Conservation (phyloP, 1,140 invertebrate genomes). For the Drosophila rufa region DNA sequence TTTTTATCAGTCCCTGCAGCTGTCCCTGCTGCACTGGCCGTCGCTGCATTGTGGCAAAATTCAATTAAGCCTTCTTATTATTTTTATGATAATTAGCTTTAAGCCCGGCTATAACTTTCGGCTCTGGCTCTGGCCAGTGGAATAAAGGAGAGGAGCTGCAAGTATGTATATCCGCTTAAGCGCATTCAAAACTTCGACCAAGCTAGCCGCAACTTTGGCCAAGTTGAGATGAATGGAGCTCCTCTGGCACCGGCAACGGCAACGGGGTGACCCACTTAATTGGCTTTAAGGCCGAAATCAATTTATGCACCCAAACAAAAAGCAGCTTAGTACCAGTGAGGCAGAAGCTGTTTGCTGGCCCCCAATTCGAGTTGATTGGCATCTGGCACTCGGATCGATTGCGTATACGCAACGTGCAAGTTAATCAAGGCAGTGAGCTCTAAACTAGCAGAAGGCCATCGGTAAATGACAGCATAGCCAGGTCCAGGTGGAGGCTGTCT, state of each 20-base stretch:
- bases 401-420: slow-evolving; percentile 38
- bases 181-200: slow-evolving; percentile 27
- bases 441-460: slow-evolving; percentile 8
- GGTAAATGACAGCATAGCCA: neutral
- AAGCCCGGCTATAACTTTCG: slow-evolving; percentile 11
- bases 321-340: slow-evolving; percentile 25
- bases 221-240: slow-evolving; percentile 19
- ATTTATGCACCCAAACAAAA: slow-evolving; percentile 63
- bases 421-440: slow-evolving; percentile 17
- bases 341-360: slow-evolving; percentile 1
- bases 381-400: slow-evolving; percentile 37
- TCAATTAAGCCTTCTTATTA: slow-evolving; percentile 74
- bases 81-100: slow-evolving; percentile 77
- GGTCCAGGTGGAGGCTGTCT: neutral
- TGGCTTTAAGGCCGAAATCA: slow-evolving; percentile 68
- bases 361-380: slow-evolving; percentile 28
- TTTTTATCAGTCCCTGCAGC: slow-evolving; percentile 56
- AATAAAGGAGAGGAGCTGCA: no score
- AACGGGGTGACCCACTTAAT: slow-evolving; percentile 51
- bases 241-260: neutral
- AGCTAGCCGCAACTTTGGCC: slow-evolving; percentile 49
- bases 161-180: slow-evolving; percentile 31
- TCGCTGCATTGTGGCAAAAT: slow-evolving; percentile 63
- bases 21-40: slow-evolving; percentile 1
- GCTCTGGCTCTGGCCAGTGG: neutral